Evolutionary conservation across 2,888 invertebrate genomes (phyloP).

Genomic region (Dromius quadrimaculatus): DNA sequence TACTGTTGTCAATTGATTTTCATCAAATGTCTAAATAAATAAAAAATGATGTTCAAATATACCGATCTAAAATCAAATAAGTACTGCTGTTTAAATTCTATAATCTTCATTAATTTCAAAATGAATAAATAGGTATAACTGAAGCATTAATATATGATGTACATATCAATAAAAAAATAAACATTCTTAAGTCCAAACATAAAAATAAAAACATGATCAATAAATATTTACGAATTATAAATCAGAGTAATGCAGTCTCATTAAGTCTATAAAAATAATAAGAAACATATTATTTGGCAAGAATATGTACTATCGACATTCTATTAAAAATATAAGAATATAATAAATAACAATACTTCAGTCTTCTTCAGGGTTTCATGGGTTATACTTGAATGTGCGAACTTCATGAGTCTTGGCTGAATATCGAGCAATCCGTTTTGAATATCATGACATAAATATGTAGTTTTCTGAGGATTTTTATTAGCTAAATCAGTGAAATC

Average conservation of each 20-base stretch:
- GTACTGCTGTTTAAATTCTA: not conserved
- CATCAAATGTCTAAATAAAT: not conserved
- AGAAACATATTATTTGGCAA: not conserved
- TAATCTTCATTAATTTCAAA: not conserved
- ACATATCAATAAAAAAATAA: not conserved
- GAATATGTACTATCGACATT: not conserved
- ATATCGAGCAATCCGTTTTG: slow-evolving; percentile 3
- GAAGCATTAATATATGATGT: not conserved
- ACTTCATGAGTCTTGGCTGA: slow-evolving; percentile 1
- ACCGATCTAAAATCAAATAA: not conserved
- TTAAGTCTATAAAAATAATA: not conserved
- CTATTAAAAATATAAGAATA: not conserved
- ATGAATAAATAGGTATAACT: not conserved
- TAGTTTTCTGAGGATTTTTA: slow-evolving; percentile 6
- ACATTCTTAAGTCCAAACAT: not conserved
- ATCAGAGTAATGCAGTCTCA: not conserved
- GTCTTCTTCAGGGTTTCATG: slow-evolving; percentile 2
- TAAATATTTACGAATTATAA: not conserved
- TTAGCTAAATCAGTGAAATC: not conserved
- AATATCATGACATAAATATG: slow-evolving; percentile 1
- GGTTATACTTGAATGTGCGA: slow-evolving; percentile 5
- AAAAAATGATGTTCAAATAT: not conserved
- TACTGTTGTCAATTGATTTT: not conserved
- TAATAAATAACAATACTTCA: not conserved
- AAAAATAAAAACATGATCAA: no score